A percentile compares a stretch with the other conserved stretches of the same genome.
Evolutionary conservation across 2,888 invertebrate genomes (phyloP).

Genomic region (Biston stratarius): DNA sequence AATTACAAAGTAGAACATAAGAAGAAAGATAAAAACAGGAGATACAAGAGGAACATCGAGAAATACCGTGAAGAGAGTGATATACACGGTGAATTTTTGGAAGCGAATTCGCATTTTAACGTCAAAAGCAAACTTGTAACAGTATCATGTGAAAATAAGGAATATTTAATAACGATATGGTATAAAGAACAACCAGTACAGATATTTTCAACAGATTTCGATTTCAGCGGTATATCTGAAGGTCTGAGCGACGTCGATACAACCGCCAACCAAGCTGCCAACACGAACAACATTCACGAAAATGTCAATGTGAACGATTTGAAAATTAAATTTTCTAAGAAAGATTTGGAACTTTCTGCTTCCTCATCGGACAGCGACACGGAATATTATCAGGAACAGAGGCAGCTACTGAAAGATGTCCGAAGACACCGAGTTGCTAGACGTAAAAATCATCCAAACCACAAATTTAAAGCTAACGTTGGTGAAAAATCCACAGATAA

Average conservation of each 20-base stretch:
- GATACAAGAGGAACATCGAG: slow-evolving; percentile 52
- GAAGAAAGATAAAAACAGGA: slow-evolving; percentile 46
- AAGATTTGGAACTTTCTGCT: slow-evolving; percentile 67
- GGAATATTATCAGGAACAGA: slow-evolving; percentile 58
- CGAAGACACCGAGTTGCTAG: slow-evolving; percentile 68
- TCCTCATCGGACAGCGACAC: slow-evolving; percentile 74
- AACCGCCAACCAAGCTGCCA: slow-evolving; percentile 47
- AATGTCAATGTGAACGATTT: slow-evolving; percentile 46
- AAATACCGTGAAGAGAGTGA: slow-evolving; percentile 60
- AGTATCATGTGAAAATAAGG: slow-evolving; percentile 47
- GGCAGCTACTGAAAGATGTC: slow-evolving; percentile 66
- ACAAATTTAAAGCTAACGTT: slow-evolving; percentile 26
- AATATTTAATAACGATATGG: slow-evolving; percentile 61
- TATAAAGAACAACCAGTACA: slow-evolving; percentile 48
- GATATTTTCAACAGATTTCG: slow-evolving; percentile 27
- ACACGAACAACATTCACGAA: no score
- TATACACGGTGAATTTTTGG: slow-evolving; percentile 53
- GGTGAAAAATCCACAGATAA: slow-evolving; percentile 39
- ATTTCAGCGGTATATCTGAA: slow-evolving; percentile 56
- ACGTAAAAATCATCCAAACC: slow-evolving; percentile 66
- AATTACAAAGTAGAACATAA: slow-evolving; percentile 51
- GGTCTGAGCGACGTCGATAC: slow-evolving; percentile 57
- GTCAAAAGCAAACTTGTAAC: slow-evolving; percentile 61
- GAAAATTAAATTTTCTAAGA: slow-evolving; percentile 63
- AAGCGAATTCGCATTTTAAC: slow-evolving; percentile 62